Evolutionary conservation across 2,113 vertebrate species (phyloP), one percentile per base, ranked within the genome.

Genomic region (Pyxicephalus adspersus): DNA sequence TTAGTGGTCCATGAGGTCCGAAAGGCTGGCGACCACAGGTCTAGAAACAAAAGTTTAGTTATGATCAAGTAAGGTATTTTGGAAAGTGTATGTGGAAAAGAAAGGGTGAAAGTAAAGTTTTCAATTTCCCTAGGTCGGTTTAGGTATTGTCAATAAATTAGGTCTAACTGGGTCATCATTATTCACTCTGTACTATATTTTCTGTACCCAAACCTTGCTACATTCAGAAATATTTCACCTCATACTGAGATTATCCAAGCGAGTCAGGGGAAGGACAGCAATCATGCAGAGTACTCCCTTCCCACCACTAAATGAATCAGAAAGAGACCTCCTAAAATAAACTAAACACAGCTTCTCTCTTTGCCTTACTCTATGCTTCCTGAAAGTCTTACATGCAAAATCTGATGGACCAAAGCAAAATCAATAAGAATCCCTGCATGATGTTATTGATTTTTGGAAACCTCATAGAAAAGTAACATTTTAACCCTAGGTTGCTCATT

Each of bases 391-490:
- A 77, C 50, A 77, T 70, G 29, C 54, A 60, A 79, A 79, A 79
- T 50, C 22, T 58, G 26, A 64, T 80, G 67, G 78, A 26, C 54
- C 66, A 80, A 61, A 80, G 31, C 23, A 52, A 80, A 80, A 80
- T 72, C 78, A 23, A 80, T 80, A 80, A 71, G 64, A 72, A 57
- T 52, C 67, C 17, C 78, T 25, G 22, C 66, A 61, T 80, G 78
- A 79, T 31, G 31, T n/a, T 64, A 80, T 72, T 72, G 78, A 80
- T 72, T 72, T 64, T 26, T 9, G 18, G 38, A 54, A 72, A 63
- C 61, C 72, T 61, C 20, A 58, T 22, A 34, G 57, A 72, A 80
- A 80, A 72, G 58, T 80, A 64, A 64, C 38, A 80, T 80, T 72
- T 80, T 54, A 45, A 80, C 78, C 26, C 25, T 52, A 29, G 26